Evolutionary conservation across 2,797 vertebrate species (phyloP), one percentile per base, ranked within the genome.

Genomic region (Delichon dasypus): DNA sequence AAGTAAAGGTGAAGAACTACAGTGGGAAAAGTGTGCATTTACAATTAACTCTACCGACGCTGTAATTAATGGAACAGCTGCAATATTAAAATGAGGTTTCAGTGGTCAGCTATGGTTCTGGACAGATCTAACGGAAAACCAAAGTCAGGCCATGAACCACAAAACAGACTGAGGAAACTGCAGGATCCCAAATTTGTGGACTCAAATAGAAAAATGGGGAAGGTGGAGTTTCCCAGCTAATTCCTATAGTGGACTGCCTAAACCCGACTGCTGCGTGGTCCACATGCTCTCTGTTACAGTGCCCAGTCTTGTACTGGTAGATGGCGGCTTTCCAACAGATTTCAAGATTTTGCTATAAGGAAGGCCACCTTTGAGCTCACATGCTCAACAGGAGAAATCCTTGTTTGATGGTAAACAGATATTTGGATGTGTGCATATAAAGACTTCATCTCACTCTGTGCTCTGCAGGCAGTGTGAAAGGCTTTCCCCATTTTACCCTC

Each of bases 401-500:
- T 77, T 75, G 70, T 95, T 90, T 95, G 80, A 94, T 47, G 81
- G 86, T 86, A 79, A 95, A 89, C 76, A 94, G 94, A 22, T 81
- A 88, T 68, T 73, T 90, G 85, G 85, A 93, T 42, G 74, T 72
- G 60, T 55, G 44, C 23, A 64, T 58, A 62, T 73, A 61, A 22
- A 90, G 84, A 65, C 65, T 67, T 88, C 73, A 88, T 34, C 81
- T 94, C 47, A 9, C 76, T 55, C 77, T 32, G 13, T n/a, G 62
- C 82, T 93, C 77, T 47, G 71, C 2, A 94, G 74, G 80, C 79
- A 82, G 65, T 9, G 84, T 36, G 66, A 86, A 94, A 82, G 88
- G 70, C 82, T 96, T 89, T 90, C 96, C 75, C 82, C 75, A 16
- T 70, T 86, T 88, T 88, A 74, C 89, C 93, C 93, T 95, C 96